Base-by-base conservation (phyloP, 2,888 invertebrate genomes). In the Caenorhabditis sinica region DNA sequence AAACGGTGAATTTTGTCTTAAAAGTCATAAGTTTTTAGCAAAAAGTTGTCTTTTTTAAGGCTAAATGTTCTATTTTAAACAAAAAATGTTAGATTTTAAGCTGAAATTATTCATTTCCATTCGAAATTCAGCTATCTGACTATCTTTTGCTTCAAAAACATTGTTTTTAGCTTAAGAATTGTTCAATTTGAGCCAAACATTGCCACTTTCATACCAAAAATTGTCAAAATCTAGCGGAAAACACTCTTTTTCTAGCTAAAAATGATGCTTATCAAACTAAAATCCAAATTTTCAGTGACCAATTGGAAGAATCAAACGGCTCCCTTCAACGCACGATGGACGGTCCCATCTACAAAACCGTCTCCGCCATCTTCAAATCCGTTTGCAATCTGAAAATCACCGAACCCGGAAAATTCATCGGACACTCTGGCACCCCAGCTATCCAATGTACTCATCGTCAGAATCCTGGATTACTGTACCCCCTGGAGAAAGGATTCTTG, bases 361-460 rank as follows among this genome's bases (percentile, higher is more conserved):
- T 99, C 84, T 97, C 97, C 17, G 96, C 96, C 93, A 95, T 99
- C 33, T 98, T 99, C 96, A 98, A 98, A 93, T 96, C 96, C 17
- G 95, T 98, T 85, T 96, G 97, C 60, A 96, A 96, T 88, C 95
- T 97, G 87, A 96, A 98, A 93, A 95, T 99, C 45, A 98, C 97
- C 0, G 96, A 97, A 0, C 97, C 97, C 2, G 97, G 97, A 61
- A 95, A 95, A 88, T 98, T 98, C 93, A 95, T 96, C 87, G 97
- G 90, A 51, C 81, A 86, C 51, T 74, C 92, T 93, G 96, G 0
- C 95, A 96, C 93, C 95, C 96, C 89, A 95, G 96, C 77, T 96
- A 96, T 1, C 96, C 97, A 97, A 0, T 99, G 98, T 93, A 98
- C 98, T 0, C 98, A 97, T 94, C 98, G 97, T 93, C 98, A 98